These are phyloP conservation scores for Sclerurus mexicanus DNA, from an alignment of 2,113 vertebrate species.

Conservation along the genomic window DNA sequence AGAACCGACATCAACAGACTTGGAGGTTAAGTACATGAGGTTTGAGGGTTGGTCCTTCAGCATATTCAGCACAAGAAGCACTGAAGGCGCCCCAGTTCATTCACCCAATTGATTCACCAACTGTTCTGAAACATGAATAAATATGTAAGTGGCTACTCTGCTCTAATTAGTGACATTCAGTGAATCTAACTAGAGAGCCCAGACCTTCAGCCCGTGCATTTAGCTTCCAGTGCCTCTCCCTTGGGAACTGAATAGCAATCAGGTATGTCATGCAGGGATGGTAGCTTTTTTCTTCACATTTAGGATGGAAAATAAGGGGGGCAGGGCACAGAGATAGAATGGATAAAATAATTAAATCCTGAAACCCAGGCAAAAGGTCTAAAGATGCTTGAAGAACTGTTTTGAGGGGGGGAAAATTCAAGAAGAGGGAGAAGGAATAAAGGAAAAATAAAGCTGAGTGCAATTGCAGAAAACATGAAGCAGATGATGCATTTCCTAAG, in stretches of 20 bases:
- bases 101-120: slow-evolving; percentile 45
- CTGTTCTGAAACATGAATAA: slow-evolving; percentile 45
- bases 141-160: slow-evolving; percentile 45
- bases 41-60: background rate
- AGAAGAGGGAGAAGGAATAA: background rate
- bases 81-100: background rate
- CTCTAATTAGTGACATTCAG: slow-evolving; percentile 54
- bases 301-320: background rate
- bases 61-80: background rate
- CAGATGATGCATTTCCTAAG: slow-evolving; percentile 46
- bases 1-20: background rate
- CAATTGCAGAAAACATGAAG: background rate
- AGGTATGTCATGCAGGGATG: slow-evolving; percentile 28
- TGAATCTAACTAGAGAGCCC: slow-evolving; percentile 17
- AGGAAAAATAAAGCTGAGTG: background rate
- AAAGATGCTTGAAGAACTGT: background rate
- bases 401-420: background rate
- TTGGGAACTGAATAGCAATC: slow-evolving; percentile 64
- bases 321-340: background rate
- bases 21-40: background rate
- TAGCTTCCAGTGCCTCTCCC: slow-evolving; percentile 39
- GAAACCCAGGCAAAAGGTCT: background rate
- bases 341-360: background rate
- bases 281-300: background rate
- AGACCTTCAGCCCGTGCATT: slow-evolving; percentile 29